Evolutionary conservation across 2,113 vertebrate species (phyloP).

Genomic region (Psammodynastes pulverulentus): DNA sequence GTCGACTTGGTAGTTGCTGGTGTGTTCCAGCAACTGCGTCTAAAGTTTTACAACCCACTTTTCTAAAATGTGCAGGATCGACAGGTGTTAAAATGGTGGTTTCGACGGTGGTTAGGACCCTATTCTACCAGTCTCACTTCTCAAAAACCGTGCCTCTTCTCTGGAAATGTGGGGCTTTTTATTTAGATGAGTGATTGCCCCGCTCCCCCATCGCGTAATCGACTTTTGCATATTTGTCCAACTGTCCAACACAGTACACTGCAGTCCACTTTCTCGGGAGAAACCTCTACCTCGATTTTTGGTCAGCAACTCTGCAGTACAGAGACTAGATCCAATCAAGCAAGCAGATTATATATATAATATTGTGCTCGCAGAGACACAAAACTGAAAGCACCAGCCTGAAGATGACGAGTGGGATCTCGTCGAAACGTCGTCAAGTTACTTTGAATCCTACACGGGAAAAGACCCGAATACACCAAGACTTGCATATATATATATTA

Average conservation of each 20-base stretch:
- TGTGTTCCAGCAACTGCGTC: neutral
- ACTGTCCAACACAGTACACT: neutral
- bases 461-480: no score
- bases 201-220: neutral
- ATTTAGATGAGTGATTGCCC: neutral
- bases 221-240: neutral
- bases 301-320: neutral
- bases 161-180: neutral
- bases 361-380: no score
- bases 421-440: no score
- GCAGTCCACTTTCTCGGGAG: neutral
- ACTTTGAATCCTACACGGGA: no score
- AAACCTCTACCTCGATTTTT: neutral
- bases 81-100: neutral
- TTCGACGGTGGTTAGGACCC: neutral
- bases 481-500: slow-evolving; percentile 20
- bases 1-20: neutral
- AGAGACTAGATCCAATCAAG: neutral
- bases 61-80: neutral
- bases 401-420: no score
- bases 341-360: neutral
- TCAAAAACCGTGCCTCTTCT: neutral
- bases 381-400: no score
- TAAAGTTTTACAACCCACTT: neutral
- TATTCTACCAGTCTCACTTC: neutral